Evolutionary conservation across 2,797 vertebrate genomes (phyloP).

Genomic region (Neosilurus hyrtlii): DNA sequence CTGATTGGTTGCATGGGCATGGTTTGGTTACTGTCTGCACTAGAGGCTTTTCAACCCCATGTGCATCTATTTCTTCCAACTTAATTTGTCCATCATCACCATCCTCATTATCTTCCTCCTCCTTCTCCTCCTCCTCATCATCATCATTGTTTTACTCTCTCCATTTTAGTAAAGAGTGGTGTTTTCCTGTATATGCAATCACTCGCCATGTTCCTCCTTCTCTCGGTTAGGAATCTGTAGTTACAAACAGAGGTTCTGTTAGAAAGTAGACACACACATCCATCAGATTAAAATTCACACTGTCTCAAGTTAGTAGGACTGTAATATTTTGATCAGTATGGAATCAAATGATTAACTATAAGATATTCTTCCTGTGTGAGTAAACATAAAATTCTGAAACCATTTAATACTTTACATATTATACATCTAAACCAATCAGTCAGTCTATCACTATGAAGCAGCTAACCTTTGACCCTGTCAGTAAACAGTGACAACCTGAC

Average conservation of each 20-base stretch:
- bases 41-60: conserved; percentile 47
- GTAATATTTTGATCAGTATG: no score
- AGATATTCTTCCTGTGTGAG: no score
- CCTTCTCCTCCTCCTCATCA: conserved; percentile 24
- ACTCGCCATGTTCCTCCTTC: conserved; percentile 84
- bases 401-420: not conserved
- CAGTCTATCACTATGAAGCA: not conserved
- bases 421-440: not conserved
- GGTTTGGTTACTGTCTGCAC: conserved; percentile 49
- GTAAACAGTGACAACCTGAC: not conserved
- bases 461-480: no score
- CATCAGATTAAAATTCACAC: conserved; percentile 60
- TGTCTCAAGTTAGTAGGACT: not conserved
- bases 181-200: conserved; percentile 70
- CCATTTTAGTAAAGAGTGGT: conserved; percentile 61
- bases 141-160: conserved; percentile 59
- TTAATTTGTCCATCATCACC: conserved; percentile 35
- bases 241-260: conserved; percentile 61
- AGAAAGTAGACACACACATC: conserved; percentile 64
- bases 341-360: no score
- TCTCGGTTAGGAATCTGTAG: conserved; percentile 94
- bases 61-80: conserved; percentile 38
- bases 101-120: conserved; percentile 20
- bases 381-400: not conserved
- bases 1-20: conserved; percentile 47